A percentile compares a stretch with the other conserved stretches of the same genome.
Conservation (phyloP, 2,888 invertebrate genomes). For the Spilosoma lubricipeda region DNA sequence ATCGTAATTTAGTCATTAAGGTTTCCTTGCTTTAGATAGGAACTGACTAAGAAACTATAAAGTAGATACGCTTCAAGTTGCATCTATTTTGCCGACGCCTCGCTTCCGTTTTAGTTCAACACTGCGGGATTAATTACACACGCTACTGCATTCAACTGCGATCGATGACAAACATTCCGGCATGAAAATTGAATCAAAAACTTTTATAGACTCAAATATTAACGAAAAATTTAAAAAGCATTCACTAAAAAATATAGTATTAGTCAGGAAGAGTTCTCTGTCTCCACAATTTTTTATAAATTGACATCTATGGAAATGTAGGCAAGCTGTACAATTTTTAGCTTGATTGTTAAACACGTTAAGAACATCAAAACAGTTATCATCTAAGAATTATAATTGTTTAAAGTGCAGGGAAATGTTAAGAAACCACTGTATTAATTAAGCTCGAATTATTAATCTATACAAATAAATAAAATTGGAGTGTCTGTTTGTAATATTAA, state of each 20-base stretch:
- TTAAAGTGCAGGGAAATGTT: no score
- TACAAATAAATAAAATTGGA: no score
- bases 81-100: background rate
- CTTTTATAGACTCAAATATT: background rate
- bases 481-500: no score
- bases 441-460: no score
- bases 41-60: background rate
- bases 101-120: background rate
- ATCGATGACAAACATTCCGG: background rate
- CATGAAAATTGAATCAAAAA: background rate
- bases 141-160: background rate
- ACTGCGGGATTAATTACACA: background rate
- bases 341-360: no score
- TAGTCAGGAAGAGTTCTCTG: no score
- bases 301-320: no score
- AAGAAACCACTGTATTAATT: no score
- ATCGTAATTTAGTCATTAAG: background rate
- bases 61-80: conserved; percentile 2
- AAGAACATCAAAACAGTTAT: no score
- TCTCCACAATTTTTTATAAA: no score
- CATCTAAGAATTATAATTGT: background rate
- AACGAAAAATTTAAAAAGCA: background rate
- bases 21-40: background rate
- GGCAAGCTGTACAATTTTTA: no score
- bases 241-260: no score